Percentiles rank a stretch among this genome's conserved stretches.
These are phyloP conservation scores for Enteromius paludinosus DNA, from an alignment of 2,797 vertebrate genomes.

Conservation along the genomic window DNA sequence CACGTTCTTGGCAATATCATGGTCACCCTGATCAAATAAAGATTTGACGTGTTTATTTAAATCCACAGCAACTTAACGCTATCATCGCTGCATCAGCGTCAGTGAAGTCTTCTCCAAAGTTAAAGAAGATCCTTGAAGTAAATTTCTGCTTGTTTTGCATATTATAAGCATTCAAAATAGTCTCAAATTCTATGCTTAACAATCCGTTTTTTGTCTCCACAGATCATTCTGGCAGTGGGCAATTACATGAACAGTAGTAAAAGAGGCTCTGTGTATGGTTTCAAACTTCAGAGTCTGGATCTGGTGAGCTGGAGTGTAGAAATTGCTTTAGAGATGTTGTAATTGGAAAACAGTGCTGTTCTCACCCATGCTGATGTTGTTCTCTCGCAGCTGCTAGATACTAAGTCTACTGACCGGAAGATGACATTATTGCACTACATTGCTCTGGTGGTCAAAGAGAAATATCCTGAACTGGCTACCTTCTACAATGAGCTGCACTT, in stretches of 20 bases:
- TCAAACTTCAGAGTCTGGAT: slow-evolving; percentile 96
- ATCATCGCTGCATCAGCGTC: slow-evolving; percentile 94
- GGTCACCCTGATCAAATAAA: not conserved
- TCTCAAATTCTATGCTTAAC: not conserved
- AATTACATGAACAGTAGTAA: slow-evolving; percentile 99
- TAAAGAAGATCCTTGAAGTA: slow-evolving; percentile 95
- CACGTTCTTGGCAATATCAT: not conserved
- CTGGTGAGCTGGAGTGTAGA: slow-evolving; percentile 79
- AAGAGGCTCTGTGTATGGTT: slow-evolving; percentile 94
- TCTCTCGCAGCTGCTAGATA: slow-evolving; percentile 89
- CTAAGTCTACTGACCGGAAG: slow-evolving; percentile 96
- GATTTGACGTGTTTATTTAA: slow-evolving; percentile 6
- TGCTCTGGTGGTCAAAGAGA: slow-evolving; percentile 92
- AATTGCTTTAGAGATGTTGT: not conserved
- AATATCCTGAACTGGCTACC: slow-evolving; percentile 89
- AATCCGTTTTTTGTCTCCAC: slow-evolving; percentile 7
- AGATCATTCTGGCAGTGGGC: slow-evolving; percentile 95
- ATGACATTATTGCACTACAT: slow-evolving; percentile 97
- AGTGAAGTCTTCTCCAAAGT: slow-evolving; percentile 91
- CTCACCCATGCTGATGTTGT: slow-evolving; percentile 11
- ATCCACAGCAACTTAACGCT: slow-evolving; percentile 86
- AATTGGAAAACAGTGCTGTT: not conserved
- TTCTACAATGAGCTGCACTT: slow-evolving; percentile 96
- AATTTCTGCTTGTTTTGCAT: slow-evolving; percentile 20
- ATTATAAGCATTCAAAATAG: not conserved